Base-by-base conservation (phyloP, 2,888 invertebrate species). In the Athalia rosae region DNA sequence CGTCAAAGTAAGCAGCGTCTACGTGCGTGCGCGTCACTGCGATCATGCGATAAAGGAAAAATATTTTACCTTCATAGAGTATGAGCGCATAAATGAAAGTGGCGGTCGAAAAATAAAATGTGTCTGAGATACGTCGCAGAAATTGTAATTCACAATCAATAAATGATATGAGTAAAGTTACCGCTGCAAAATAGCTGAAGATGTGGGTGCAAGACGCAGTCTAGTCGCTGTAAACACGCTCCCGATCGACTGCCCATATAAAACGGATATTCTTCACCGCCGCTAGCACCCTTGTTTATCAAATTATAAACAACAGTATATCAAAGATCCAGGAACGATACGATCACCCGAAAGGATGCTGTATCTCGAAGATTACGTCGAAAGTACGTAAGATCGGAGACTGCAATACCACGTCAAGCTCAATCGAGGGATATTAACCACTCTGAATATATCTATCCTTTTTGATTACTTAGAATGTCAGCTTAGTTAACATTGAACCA, bases 311-410 rank as follows among this genome's bases (percentile, higher is more conserved):
- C 83, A 80, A 81, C 83, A 78, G 78, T 81, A 81, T 79, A 82
- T 82, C 74, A 80, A 80, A 69, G 81, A 79, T 78, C 80, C 79
- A 79, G 81, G 80, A 81, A 83, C 82, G 80, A 82, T 82, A 76
- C 79, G 78, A 78, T 80, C 77, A 78, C 82, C 78, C 81, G 80
- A 81, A 91, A 95, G 91, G 90, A 99, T 99, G 98, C 92, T 99
- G 91, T 99, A 98, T 91, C 93, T 99, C 84, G 99, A 99, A 91
- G 99, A 99, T 93, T 99, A 98, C 92, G 92, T 99, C 85, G 99
- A 99, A 94, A 98, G 98, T 98, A 93, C 94, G 97, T 94, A 86
- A 80, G 84, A 82, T 76, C 45, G 64, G 58, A 76, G 59, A 63
- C 66, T 53, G 59, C 80, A 58, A 53, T 62, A 48, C 61, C 78